Conservation (phyloP, 1,140 invertebrate species). For the Drusus annulatus region DNA sequence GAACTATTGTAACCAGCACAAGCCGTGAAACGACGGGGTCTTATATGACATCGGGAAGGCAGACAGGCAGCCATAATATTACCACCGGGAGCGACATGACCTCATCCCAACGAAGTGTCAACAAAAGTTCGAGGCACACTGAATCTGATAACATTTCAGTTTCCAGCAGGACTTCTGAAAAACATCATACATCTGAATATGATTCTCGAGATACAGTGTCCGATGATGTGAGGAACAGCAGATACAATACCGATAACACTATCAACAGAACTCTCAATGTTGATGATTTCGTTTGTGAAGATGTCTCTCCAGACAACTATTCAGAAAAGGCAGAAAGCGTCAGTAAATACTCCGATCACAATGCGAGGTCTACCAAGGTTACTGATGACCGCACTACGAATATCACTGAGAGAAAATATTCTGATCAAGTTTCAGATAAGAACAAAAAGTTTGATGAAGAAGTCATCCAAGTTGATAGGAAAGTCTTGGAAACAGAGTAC, state of each 20-base stretch:
- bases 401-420: constrained; percentile 6
- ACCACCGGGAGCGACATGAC: constrained; percentile 40
- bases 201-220: background rate
- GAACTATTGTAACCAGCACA: constrained; percentile 76
- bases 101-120: constrained; percentile 6
- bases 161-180: constrained; percentile 12
- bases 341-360: constrained; percentile 2
- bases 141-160: constrained; percentile 19
- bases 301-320: constrained; percentile 4
- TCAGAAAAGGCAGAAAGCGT: constrained; percentile 13
- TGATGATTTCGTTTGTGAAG: constrained; percentile 8
- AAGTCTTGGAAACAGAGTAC: constrained; percentile 44
- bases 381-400: constrained; percentile 11
- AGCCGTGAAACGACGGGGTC: constrained; percentile 73
- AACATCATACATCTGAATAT: background rate
- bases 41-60: constrained; percentile 49
- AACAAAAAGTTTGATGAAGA: constrained; percentile 28
- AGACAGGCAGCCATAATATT: constrained; percentile 33
- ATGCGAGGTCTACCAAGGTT: background rate
- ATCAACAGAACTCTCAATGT: constrained; percentile 18
- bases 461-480: constrained; percentile 41
- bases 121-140: background rate
- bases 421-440: constrained; percentile 11
- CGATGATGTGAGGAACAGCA: background rate
- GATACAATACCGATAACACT: background rate